Percentiles rank a stretch among this genome's conserved stretches.
These are phyloP conservation scores for Vulpes lagopus DNA, from an alignment of 2,113 vertebrate genomes.

Conservation along the genomic window DNA sequence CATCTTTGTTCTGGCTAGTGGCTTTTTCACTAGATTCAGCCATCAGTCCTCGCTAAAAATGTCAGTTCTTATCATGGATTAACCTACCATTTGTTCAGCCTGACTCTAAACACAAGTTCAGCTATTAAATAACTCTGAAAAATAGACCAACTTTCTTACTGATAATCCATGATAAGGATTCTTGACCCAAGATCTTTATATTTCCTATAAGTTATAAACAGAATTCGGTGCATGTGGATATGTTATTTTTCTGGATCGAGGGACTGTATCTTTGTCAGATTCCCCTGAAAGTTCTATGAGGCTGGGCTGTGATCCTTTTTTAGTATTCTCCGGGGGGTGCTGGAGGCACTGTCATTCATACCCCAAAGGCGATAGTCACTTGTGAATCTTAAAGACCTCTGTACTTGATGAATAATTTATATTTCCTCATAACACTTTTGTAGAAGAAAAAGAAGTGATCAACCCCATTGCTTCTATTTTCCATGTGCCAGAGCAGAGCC, in stretches of 20 bases:
- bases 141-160: neutral
- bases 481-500: neutral
- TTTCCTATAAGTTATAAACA: neutral
- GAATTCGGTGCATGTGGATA: neutral
- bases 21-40: neutral
- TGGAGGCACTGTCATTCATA: neutral
- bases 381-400: neutral
- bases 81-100: neutral
- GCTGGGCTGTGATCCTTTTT: neutral
- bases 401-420: neutral
- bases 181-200: neutral
- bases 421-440: neutral
- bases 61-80: neutral
- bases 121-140: neutral
- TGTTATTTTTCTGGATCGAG: neutral
- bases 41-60: neutral
- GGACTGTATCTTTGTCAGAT: neutral
- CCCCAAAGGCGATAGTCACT: neutral
- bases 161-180: fast-evolving
- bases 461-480: neutral
- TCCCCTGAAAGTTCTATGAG: neutral
- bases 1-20: neutral
- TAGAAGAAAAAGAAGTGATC: neutral
- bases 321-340: neutral
- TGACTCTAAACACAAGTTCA: neutral